Evolutionary conservation across 2,888 invertebrate species (phyloP), one percentile per base, ranked within the genome.

Genomic region (Mactromeris polynyma): DNA sequence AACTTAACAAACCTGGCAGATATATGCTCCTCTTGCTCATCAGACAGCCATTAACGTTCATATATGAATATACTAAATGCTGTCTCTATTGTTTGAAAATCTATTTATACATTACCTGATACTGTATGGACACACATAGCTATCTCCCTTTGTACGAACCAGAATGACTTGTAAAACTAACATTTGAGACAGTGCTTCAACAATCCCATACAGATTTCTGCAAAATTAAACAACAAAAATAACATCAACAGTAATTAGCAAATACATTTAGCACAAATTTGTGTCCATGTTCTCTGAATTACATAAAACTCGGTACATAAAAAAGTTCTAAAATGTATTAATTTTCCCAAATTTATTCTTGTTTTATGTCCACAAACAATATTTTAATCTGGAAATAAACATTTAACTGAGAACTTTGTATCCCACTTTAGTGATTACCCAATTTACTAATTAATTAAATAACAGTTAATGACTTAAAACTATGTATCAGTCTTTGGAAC

Each of bases 191-290:
- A 94, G 33, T 2, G 89, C 92, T n/a, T 88, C 87, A 7, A 94
- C 87, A 69, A 95, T 92, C 17, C 94, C 94, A 79, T 79, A 84
- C 21, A 94, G 78, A 86, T 92, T 93, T 86, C 95, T 95, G 93
- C 31, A 91, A 84, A 36, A 40, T 33, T 36, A 51, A 6, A 46
- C 46, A n/a, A n/a, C 46, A 7, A n/a, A 64, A 26, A 64, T 26
- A n/a, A 26, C 6, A 21, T 6, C 6, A 58, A 58, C n/a, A 64
- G 11, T 26, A 26, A 64, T 17, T 6, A 17, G 19, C 14, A 51
- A 6, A 9, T 6, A 51, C 51, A 2, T 51, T 19, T 1, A 51
- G 19, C 51, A 6, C 17, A 51, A 51, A 51, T 17, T 51, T 51
- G 42, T 42, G 19, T 51, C 19, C 2, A 2, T 51, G n/a, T n/a